A percentile compares a stretch with the other conserved stretches of the same genome.
phyloP scores from a whole-genome alignment of 2,797 vertebrate species.

The Lutjanus campechanus region DNA sequence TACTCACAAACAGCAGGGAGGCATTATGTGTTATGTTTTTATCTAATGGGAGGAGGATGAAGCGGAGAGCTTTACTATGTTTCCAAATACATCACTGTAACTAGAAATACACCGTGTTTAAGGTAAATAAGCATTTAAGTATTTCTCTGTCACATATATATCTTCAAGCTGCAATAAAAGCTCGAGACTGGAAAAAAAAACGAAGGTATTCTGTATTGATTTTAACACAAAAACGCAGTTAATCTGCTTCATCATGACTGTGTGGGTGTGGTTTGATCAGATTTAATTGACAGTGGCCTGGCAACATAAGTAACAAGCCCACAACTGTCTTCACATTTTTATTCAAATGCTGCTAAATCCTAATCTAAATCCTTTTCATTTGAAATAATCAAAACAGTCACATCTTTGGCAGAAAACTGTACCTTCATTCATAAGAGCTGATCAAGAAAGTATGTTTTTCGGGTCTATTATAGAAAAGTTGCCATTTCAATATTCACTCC shows the following conservation, averaged over 20 bases:
- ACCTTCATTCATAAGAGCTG: not conserved
- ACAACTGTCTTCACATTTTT: not conserved
- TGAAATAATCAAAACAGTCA: not conserved
- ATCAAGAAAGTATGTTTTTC: not conserved
- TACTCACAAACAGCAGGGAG: slow-evolving; percentile 34
- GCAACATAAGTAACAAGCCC: not conserved
- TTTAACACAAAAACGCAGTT: not conserved
- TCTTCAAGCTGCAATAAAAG: not conserved
- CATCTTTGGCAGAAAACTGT: not conserved
- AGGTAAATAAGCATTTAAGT: slow-evolving; percentile 3
- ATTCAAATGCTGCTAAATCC: not conserved
- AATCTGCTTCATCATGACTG: not conserved
- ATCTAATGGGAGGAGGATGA: slow-evolving; percentile 43
- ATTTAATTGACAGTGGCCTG: not conserved
- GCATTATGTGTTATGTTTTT: slow-evolving; percentile 29
- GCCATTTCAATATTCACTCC: not conserved
- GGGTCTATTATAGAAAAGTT: not conserved
- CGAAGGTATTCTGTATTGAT: not conserved
- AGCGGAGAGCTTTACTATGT: slow-evolving; percentile 25
- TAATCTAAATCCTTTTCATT: not conserved
- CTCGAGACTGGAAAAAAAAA: not conserved
- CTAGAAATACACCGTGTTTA: not conserved
- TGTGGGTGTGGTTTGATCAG: not conserved
- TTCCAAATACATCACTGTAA: slow-evolving; percentile 8
- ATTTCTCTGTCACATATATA: not conserved